Base-by-base conservation (phyloP, 92 coral and sea anemone genomes). In the Palythoa heliodiscus region DNA sequence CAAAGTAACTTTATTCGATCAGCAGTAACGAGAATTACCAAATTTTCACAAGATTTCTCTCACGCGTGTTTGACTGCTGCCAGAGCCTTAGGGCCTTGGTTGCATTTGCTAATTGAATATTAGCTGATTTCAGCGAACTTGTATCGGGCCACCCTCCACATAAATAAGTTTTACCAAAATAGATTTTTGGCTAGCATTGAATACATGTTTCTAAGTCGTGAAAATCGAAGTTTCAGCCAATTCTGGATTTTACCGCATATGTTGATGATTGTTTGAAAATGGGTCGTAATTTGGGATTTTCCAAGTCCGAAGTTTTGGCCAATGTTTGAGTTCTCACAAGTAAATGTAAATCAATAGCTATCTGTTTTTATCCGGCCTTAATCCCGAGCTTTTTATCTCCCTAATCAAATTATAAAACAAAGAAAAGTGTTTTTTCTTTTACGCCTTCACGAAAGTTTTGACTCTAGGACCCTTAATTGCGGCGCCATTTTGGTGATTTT, bases 171-270 rank as follows among this genome's bases (percentile, higher is more conserved):
- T 73, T 73, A 47, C 77, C 77, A 73, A 73, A 74, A 74, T 74
- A 74, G 4, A 6, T 72, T 74, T 74, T 74, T 50, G 48, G 38
- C 60, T 74, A 5, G 39, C 78, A 74, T 74, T 74, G 39, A 74
- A 74, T 74, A 43, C 20, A 47, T 40, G 77, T 47, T 16, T 74
- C 50, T 74, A 74, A 74, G 61, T 73, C 37, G 61, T 76, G 0
- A 76, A 76, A 76, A n/a, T 76, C 81, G 68, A 76, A 76, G 20
- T 76, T 76, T 76, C 81, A 76, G 81, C 12, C 81, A 76, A 76
- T 76, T 76, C 68, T 29, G 81, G 54, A 53, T 76, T 76, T 76
- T 76, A 76, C 81, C 81, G 81, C 81, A 53, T 76, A 76, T 76
- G 81, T 53, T 76, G 20, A 76, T 53, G 81, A 1, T 76, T 76